Evolutionary conservation across 2,113 vertebrate genomes (phyloP), one percentile per base, ranked within the genome.

Genomic region (Otus sunia): DNA sequence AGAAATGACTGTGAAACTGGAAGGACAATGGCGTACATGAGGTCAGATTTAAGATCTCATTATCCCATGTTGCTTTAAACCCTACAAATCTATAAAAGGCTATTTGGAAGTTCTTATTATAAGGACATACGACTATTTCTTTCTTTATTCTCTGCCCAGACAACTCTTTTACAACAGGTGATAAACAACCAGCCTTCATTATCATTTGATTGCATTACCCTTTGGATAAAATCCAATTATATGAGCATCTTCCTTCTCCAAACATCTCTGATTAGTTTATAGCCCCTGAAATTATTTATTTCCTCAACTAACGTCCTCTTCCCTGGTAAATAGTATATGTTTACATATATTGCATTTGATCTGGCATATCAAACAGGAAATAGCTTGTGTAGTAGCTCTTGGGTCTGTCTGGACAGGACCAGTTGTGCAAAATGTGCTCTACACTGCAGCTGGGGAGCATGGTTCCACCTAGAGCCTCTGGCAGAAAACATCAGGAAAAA

Each of bases 241-340:
- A 11, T 0, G 41, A 77, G 45, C 67, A 58, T 76, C 71, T 94
- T 84, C 93, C 85, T 11, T 68, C 78, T 80, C 82, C 78, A 79
- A 86, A 76, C 78, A 12, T 69, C 88, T 58, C 88, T 90, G 92
- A 94, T 90, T 13, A 50, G 71, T 82, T 96, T 83, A 94, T 56
- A 25, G 9, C 3, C 5, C 50, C 66, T 53, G 90, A 64, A 88
- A 83, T 69, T n/a, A 53, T 73, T 83, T 45, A 45, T 93, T 90
- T 82, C 90, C 92, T 69, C 76, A 47, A 32, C 23, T 32, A 50
- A 80, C 1, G 0, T 32, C 59, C 72, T 85, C 53, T 79, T 73
- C 26, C 86, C 41, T 55, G 37, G 27, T 19, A 80, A 69, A 92
- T 10, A 68, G 22, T 15, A 1, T 32, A 0, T 10, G 50, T 92